Conservation (phyloP, 1,140 invertebrate species). For the Drosophila azteca region DNA sequence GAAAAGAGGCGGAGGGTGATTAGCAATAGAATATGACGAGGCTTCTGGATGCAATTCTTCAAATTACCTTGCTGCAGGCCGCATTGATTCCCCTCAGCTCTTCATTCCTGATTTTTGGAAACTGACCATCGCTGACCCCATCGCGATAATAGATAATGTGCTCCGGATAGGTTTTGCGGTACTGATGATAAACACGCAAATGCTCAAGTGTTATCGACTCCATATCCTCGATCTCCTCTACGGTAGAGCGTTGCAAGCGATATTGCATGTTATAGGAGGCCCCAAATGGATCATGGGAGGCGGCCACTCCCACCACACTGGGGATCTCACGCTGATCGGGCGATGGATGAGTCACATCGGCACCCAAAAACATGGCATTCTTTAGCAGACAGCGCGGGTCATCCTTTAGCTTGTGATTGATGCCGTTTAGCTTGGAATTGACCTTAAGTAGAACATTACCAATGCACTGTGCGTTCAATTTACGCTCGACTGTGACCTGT, state of each 20-base stretch:
- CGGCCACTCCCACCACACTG: conserved; percentile 93
- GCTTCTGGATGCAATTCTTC: not conserved
- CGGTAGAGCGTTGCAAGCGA: conserved; percentile 87
- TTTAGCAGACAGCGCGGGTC: conserved; percentile 36
- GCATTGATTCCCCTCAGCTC: conserved; percentile 55
- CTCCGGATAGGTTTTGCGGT: conserved; percentile 84
- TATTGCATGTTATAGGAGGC: conserved; percentile 89
- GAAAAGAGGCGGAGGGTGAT: not conserved
- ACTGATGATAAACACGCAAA: conserved; percentile 84
- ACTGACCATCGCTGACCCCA: conserved; percentile 95
- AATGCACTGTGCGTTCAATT: conserved; percentile 83
- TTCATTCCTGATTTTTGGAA: conserved; percentile 86
- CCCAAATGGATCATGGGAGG: conserved; percentile 87
- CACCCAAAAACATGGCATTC: conserved; percentile 90
- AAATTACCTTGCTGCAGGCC: conserved; percentile 56
- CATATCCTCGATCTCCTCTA: conserved; percentile 91
- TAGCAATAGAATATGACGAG: not conserved
- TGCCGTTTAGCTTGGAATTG: conserved; percentile 92
- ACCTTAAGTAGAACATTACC: conserved; percentile 93
- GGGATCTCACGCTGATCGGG: conserved; percentile 89
- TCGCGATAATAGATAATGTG: conserved; percentile 92
- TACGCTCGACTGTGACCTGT: conserved; percentile 84
- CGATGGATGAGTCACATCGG: conserved; percentile 94
- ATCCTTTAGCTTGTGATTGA: conserved; percentile 88
- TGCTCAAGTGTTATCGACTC: conserved; percentile 87